Evolutionary conservation across 2,888 invertebrate species (phyloP).

Genomic region (Trichopoda pennipes): DNA sequence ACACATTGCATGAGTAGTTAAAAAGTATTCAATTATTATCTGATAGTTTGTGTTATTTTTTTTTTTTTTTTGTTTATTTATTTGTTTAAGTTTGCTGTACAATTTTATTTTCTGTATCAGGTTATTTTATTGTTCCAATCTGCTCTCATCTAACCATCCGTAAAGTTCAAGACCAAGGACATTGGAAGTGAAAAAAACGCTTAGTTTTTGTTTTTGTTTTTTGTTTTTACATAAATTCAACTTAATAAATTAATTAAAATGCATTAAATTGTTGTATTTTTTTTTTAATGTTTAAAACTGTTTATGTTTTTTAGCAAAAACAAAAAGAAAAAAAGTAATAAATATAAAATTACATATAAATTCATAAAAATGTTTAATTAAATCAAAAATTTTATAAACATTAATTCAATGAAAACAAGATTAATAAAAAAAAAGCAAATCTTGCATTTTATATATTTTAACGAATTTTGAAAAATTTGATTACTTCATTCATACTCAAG

Average conservation of each 20-base stretch:
- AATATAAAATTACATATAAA: not conserved
- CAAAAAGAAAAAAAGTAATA: not conserved
- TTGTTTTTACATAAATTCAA: slow-evolving; percentile 15
- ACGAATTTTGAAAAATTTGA: too few species aligned
- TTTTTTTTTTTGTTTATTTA: not conserved
- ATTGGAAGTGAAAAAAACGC: slow-evolving; percentile 19
- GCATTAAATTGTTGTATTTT: slow-evolving; percentile 11
- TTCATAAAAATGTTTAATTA: slow-evolving; percentile 16
- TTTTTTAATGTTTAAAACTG: not conserved
- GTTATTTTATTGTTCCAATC: slow-evolving; percentile 49
- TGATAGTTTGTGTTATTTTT: slow-evolving; percentile 11
- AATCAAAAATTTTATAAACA: slow-evolving; percentile 9
- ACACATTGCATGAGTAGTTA: not conserved
- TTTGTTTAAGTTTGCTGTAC: not conserved
- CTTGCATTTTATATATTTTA: too few species aligned
- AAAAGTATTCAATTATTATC: slow-evolving; percentile 41
- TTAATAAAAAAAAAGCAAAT: not conserved
- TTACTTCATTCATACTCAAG: too few species aligned
- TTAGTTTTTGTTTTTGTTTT: too few species aligned
- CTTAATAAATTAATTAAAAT: slow-evolving; percentile 1
- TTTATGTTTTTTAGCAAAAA: slow-evolving; percentile 16
- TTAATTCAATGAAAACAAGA: slow-evolving; percentile 27
- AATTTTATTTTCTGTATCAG: slow-evolving; percentile 19
- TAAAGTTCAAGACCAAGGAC: slow-evolving; percentile 71
- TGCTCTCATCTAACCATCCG: slow-evolving; percentile 63